Base-by-base conservation (phyloP, 2,113 vertebrate species). In the Mastomys natalensis region DNA sequence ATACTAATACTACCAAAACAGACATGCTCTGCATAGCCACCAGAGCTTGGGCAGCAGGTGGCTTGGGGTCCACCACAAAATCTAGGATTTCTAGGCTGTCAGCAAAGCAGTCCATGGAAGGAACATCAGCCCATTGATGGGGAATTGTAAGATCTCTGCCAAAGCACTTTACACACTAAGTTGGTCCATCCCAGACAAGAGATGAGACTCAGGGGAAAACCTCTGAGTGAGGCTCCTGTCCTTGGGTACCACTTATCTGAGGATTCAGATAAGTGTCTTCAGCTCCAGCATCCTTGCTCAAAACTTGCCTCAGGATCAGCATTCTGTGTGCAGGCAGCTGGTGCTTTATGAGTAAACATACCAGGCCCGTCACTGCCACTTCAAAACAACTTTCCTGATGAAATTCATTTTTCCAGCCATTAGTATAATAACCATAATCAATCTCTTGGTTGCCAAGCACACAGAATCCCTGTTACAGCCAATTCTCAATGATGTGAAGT, bases 371-470 rank as follows among this genome's bases (percentile, higher is more conserved):
- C 89, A 45, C 85, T 95, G 62, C 8, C 43, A 95, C 4, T 74
- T 97, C 89, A 92, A 81, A 95, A 86, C 87, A 96, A 13, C 82
- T 95, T 98, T 97, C 94, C 90, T 96, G 93, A 95, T 66, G 96
- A 96, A 98, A 97, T 94, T 96, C 60, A 94, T 97, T 97, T 98
- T 97, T 73, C 95, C 97, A 97, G 78, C 95, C 87, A 86, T 98
- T 97, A 95, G 88, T 94, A 89, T 98, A 98, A 98, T 98, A 98
- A 97, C 97, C 97, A 51, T 94, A 95, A 98, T 98, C 96, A 97
- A 97, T 97, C 97, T 97, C 93, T 64, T 97, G 51, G 22, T 91
- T 98, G 96, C 96, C 89, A 97, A 97, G 98, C 94, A 87, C 95
- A 81, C 73, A 90, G 96, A 89, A 97, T 97, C 91, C 70, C 70